Evolutionary conservation across 2,797 vertebrate genomes (phyloP), one percentile per base, ranked within the genome.

Genomic region (Periophthalmus magnuspinnatus): DNA sequence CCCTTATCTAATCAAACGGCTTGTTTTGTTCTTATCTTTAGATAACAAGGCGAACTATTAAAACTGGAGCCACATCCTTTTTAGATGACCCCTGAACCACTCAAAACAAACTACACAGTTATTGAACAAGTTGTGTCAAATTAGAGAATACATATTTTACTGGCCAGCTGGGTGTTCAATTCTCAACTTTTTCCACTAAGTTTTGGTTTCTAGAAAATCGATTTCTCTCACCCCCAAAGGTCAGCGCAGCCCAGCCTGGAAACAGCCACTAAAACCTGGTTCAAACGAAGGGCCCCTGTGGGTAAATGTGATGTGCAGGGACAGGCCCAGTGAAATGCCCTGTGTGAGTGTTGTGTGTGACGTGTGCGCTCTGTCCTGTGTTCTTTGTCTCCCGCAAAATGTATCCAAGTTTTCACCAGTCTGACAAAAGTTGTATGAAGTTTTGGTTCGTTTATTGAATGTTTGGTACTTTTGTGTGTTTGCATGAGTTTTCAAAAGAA

Each of bases 221-320:
- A 16, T 22, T 68, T 65, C 47, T 7, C 19, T 60, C 57, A 52
- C 81, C 76, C 80, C 60, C 52, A 77, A 5, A 65, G 82, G 82
- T 83, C 84, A 79, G 56, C n/a, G 76, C 77, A 82, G 77, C 76
- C 76, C 78, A 77, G 59, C 74, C 68, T 76, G 50, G 61, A 73
- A 19, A 28, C 71, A 17, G 70, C 82, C 82, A 84, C 78, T 83
- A 75, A 77, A 86, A 86, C 70, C 87, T 85, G 89, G 70, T n/a
- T 64, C 36, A 68, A 71, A 74, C 70, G 72, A 66, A 71, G 73
- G 74, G 73, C 79, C 73, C 69, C 71, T 72, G 80, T 79, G 62
- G 74, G 60, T 22, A 24, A 41, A 41, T 41, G 19, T 79, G 69
- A 67, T 78, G 77, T 73, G 74, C 60, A 83, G 41, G 68, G 69